These are phyloP conservation scores for Microvelia longipes DNA, from an alignment of 1,140 invertebrate species.

Conservation along the genomic window DNA sequence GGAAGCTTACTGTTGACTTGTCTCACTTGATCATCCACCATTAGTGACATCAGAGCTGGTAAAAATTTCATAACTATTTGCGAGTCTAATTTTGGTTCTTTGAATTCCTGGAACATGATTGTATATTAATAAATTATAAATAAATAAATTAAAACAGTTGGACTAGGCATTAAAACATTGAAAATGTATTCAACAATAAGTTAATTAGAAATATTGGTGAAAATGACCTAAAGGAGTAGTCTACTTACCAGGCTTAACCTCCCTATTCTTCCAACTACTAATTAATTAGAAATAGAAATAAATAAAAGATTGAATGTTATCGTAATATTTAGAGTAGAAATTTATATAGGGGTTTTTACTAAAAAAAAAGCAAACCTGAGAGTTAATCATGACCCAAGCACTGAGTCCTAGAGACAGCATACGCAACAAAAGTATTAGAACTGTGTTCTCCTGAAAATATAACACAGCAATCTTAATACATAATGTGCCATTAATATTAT, in stretches of 20 bases:
- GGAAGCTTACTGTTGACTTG: slow-evolving; percentile 71
- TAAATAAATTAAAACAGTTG: no score
- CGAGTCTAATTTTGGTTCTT: slow-evolving; percentile 84
- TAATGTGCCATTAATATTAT: no score
- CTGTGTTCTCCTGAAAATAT: slow-evolving; percentile 56
- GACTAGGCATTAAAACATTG: no score
- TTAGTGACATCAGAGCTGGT: slow-evolving; percentile 81
- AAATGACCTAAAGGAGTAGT: no score
- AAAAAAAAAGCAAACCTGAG: slow-evolving; percentile 37
- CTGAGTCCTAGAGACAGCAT: slow-evolving; percentile 86
- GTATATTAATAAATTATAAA: no score
- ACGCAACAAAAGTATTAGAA: slow-evolving; percentile 75
- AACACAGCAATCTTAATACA: slow-evolving; percentile 12
- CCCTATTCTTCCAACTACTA: no score
- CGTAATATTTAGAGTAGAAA: no score
- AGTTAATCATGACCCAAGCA: slow-evolving; percentile 94
- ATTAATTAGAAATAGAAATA: no score
- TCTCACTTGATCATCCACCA: slow-evolving; percentile 93
- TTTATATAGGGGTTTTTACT: no score
- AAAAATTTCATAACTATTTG: slow-evolving; percentile 90
- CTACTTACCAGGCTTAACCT: no score
- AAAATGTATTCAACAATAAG: background rate
- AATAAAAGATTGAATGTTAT: no score
- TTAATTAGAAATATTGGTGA: no score
- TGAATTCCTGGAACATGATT: slow-evolving; percentile 52